Conservation (phyloP, 2,797 vertebrate genomes). For the Syndactyla subalaris region DNA sequence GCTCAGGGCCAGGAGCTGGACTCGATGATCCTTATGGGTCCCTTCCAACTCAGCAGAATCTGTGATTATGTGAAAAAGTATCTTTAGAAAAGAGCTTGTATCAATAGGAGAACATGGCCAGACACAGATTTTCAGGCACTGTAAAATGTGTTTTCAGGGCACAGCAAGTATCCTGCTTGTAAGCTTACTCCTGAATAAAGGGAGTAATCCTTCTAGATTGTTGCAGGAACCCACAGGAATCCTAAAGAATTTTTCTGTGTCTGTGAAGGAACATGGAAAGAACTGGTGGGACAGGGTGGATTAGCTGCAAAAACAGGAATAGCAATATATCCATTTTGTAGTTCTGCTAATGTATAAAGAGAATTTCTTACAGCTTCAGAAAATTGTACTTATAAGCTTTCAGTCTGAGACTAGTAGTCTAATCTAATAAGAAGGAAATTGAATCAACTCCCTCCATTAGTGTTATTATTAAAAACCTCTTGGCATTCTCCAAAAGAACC, state of each 20-base stretch:
- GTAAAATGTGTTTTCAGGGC: not conserved
- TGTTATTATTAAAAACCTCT: not conserved
- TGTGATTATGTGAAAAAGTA: not conserved
- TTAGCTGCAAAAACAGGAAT: not conserved
- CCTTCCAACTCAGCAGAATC: not conserved
- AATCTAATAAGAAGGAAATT: not conserved
- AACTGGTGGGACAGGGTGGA: rapidly evolving
- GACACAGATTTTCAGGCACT: not conserved
- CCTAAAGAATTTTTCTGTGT: not conserved
- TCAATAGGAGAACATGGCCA: not conserved
- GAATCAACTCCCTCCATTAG: not conserved
- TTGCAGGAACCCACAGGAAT: not conserved
- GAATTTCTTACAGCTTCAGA: not conserved
- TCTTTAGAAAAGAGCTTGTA: not conserved
- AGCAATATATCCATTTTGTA: not conserved
- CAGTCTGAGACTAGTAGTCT: not conserved
- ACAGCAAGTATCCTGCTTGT: not conserved
- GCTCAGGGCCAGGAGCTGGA: not conserved
- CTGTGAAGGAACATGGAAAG: not conserved
- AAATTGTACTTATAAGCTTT: not conserved
- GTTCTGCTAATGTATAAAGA: not conserved
- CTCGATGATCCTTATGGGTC: not conserved
- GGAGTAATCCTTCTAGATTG: not conserved
- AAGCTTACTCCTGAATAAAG: not conserved
- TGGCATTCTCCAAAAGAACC: not conserved